These are phyloP conservation scores for Alethe diademata DNA, from an alignment of 2,113 vertebrate genomes.

Conservation along the genomic window DNA sequence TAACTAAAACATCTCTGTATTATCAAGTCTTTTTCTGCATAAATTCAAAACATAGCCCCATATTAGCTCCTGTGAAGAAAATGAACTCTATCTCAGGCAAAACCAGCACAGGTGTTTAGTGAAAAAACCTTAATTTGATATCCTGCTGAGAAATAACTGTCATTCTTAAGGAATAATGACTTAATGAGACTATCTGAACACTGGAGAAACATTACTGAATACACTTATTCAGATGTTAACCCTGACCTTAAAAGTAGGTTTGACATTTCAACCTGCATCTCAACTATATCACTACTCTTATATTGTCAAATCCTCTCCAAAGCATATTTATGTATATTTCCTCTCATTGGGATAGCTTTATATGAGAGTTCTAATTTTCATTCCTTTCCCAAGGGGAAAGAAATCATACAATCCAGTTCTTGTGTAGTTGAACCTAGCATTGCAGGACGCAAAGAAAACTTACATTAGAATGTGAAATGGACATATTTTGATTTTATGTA, in stretches of 20 bases:
- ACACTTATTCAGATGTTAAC: not conserved
- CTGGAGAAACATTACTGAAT: not conserved
- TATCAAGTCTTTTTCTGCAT: not conserved
- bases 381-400: not conserved
- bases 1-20: not conserved
- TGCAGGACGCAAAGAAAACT: not conserved
- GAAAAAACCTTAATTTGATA: not conserved
- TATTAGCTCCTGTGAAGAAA: not conserved
- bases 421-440: not conserved
- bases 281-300: not conserved
- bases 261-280: not conserved
- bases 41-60: not conserved
- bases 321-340: not conserved
- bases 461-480: not conserved
- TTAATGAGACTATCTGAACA: not conserved
- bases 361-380: not conserved
- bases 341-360: not conserved
- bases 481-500: not conserved
- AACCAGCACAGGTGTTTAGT: not conserved
- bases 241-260: not conserved
- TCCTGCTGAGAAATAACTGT: not conserved
- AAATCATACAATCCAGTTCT: not conserved
- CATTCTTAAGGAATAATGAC: not conserved
- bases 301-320: not conserved
- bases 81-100: not conserved